Evolutionary conservation across 2,888 invertebrate genomes (phyloP), one percentile per base, ranked within the genome.

Genomic region (Pristionchus fissidentatus): DNA sequence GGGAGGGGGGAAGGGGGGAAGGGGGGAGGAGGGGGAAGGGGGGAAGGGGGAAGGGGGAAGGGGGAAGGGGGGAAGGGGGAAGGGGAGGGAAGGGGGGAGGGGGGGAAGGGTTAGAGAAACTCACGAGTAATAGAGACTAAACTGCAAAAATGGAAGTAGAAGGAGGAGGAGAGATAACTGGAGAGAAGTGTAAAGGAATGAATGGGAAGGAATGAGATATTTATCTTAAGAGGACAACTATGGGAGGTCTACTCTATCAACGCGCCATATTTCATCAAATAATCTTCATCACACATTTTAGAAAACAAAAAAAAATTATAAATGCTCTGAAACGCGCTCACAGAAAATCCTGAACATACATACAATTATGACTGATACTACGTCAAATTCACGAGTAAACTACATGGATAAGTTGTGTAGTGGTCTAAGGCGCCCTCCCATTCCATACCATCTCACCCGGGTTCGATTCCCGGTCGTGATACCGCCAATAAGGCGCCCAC

Each of bases 31-130:
- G 29, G 32, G 73, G 32, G 32, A 38, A 26, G 32, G 62, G n/a
- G 62, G n/a, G 62, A 26, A n/a, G n/a, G 62, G n/a, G 62, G 62
- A n/a, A 62, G 62, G 26, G 62, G n/a, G 62, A n/a, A 13, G 26
- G 62, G n/a, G 62, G 62, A n/a, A 62, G 62, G n/a, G 62, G n/a
- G 62, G n/a, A n/a, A 62, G 62, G 32, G 62, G 32, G 62, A 62
- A n/a, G n/a, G 62, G 32, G 62, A 62, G 62, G n/a, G 62, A 10
- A 35, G 32, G 73, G 32, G 73, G 32, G 73, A 73, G 73, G 32
- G 73, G 32, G 73, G 32, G 73, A 73, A 35, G 32, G 73, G 32
- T 19, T 29, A 32, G 32, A 35, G 32, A 35, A 73, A 35, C 10
- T 19, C 13, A 35, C 13, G 73, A 38, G 29, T 10, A 35, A 73